Percentiles rank a stretch among this genome's conserved stretches.
These are phyloP conservation scores for Trichomycterus rosablanca DNA, from an alignment of 2,113 vertebrate genomes.

Conservation along the genomic window DNA sequence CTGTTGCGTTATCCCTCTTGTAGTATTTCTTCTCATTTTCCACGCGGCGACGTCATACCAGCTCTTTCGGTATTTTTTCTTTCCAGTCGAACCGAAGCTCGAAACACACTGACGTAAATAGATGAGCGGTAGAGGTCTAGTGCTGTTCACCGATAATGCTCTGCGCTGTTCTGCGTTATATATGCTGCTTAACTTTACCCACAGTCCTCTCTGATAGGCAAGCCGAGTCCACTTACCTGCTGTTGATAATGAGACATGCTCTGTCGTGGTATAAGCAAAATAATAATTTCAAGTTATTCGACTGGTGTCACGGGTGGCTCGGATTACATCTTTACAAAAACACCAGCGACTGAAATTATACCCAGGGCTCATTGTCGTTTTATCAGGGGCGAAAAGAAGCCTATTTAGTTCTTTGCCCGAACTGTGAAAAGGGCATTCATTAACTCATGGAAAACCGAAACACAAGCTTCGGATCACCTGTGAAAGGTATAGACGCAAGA, in stretches of 20 bases:
- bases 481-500: slow-evolving; percentile 44
- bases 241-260: slow-evolving; percentile 78
- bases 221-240: slow-evolving; percentile 76
- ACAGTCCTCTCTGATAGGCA: slow-evolving; percentile 55
- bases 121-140: neutral
- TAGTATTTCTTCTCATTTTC: slow-evolving; percentile 2
- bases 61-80: neutral
- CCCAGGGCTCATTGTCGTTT: slow-evolving; percentile 50
- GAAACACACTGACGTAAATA: neutral
- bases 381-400: slow-evolving; percentile 41
- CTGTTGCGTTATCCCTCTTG: slow-evolving; percentile 8
- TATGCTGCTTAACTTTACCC: slow-evolving; percentile 52
- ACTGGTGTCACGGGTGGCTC: slow-evolving; percentile 46
- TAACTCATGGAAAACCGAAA: slow-evolving; percentile 69
- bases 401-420: slow-evolving; percentile 28
- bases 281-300: slow-evolving; percentile 64
- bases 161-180: slow-evolving; percentile 46
- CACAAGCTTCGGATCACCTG: slow-evolving; percentile 59
- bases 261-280: slow-evolving; percentile 56
- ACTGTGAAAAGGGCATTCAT: slow-evolving; percentile 55
- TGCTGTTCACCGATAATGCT: slow-evolving; percentile 3
- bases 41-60: slow-evolving; percentile 1
- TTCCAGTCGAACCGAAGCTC: neutral
- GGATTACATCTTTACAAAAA: slow-evolving; percentile 63
- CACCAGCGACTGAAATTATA: slow-evolving; percentile 62